Percentiles rank a stretch among this genome's conserved stretches.
Evolutionary conservation across 2,113 vertebrate genomes (phyloP).

Genomic region (Sapayoa aenigma): DNA sequence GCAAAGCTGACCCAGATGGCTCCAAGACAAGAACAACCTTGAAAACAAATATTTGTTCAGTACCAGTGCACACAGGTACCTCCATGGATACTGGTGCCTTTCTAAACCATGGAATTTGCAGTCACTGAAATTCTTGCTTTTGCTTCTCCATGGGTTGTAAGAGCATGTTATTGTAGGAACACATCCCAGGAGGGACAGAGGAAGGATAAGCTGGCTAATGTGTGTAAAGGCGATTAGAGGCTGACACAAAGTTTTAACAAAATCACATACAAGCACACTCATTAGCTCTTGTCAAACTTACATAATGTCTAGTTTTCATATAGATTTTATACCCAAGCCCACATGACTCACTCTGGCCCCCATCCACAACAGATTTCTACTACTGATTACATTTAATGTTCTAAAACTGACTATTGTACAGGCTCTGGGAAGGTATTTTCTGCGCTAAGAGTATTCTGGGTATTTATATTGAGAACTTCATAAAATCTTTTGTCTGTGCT

Average conservation of each 20-base stretch:
- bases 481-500: conserved; percentile 74
- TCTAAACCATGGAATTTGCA: not conserved
- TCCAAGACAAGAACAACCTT: not conserved
- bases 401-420: conserved; percentile 41
- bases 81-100: not conserved
- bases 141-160: not conserved
- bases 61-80: not conserved
- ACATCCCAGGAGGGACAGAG: not conserved
- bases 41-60: not conserved
- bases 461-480: conserved; percentile 70
- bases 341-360: not conserved
- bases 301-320: not conserved
- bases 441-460: conserved; percentile 50
- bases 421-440: conserved; percentile 28
- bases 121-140: not conserved
- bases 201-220: not conserved
- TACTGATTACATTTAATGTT: conserved; percentile 47
- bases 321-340: not conserved
- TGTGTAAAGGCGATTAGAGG: not conserved
- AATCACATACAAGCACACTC: not conserved
- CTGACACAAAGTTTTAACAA: not conserved
- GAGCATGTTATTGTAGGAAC: not conserved
- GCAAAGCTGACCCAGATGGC: not conserved
- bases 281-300: conserved; percentile 8
- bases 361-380: conserved; percentile 35